phyloP scores from a whole-genome alignment of 2,888 invertebrate genomes.

The Trissonchulus sp. region DNA sequence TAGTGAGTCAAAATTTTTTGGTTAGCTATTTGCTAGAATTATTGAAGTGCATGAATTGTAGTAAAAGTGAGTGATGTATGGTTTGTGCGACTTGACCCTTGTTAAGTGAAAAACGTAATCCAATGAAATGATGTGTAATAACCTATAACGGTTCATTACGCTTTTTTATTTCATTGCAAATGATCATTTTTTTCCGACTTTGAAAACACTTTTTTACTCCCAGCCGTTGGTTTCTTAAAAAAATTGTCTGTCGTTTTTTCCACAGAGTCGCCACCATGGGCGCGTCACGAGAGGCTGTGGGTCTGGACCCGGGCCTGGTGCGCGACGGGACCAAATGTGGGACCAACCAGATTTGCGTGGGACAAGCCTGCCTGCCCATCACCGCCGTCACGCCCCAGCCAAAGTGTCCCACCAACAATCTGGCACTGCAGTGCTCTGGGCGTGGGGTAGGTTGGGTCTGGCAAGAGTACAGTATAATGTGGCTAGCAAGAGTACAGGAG shows the following conservation, averaged over 20 bases:
- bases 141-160: not conserved
- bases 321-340: slow-evolving; percentile 90
- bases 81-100: not conserved
- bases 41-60: too few species aligned
- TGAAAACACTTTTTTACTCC: too few species aligned
- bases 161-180: not conserved
- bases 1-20: too few species aligned
- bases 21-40: too few species aligned
- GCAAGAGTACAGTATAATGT: too few species aligned
- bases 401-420: slow-evolving; percentile 76
- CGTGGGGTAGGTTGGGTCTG: slow-evolving; percentile 89
- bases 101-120: too few species aligned
- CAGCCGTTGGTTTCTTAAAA: too few species aligned
- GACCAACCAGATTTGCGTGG: slow-evolving; percentile 78
- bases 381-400: slow-evolving; percentile 42
- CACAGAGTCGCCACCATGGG: not conserved
- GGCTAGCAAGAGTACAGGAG: not conserved
- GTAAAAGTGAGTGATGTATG: too few species aligned
- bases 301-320: slow-evolving; percentile 71
- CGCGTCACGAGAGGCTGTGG: not conserved
- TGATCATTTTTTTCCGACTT: not conserved
- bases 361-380: slow-evolving; percentile 71
- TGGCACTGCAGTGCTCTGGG: slow-evolving; percentile 82
- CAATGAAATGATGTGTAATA: not conserved
- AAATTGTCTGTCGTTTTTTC: too few species aligned